These are phyloP conservation scores for Manacus vitellinus DNA, from an alignment of 2,113 vertebrate genomes.

Conservation along the genomic window DNA sequence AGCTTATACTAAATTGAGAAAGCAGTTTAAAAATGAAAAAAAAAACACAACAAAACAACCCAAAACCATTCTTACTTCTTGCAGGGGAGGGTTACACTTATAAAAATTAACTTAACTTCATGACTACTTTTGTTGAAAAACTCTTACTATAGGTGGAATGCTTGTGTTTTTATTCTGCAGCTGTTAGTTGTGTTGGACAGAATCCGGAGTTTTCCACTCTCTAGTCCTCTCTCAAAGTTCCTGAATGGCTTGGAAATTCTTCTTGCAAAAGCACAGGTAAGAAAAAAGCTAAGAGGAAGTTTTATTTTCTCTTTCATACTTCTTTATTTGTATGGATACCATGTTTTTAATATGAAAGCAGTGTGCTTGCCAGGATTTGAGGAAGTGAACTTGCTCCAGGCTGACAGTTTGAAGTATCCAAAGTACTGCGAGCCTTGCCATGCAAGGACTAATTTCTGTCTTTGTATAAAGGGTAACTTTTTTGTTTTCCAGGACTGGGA, in stretches of 20 bases:
- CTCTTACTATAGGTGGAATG: background rate
- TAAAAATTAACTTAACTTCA: background rate
- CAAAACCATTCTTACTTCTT: background rate
- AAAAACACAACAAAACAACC: background rate
- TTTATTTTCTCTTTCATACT: background rate
- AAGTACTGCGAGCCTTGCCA: background rate
- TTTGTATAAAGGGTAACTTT: background rate
- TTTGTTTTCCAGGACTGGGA: constrained; percentile 90
- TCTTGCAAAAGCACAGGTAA: constrained; percentile 92
- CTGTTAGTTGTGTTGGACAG: constrained; percentile 88
- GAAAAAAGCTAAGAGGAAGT: background rate
- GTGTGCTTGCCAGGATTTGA: background rate
- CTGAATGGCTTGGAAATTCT: constrained; percentile 97
- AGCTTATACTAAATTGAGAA: background rate
- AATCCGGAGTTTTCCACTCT: constrained; percentile 87
- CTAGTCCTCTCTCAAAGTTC: constrained; percentile 92
- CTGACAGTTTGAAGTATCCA: background rate
- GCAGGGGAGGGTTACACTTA: background rate
- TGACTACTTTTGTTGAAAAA: background rate
- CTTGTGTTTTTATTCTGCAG: constrained; percentile 66
- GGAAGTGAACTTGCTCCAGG: background rate
- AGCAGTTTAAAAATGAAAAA: background rate
- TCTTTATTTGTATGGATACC: background rate
- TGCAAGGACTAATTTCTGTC: background rate
- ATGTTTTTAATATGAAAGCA: background rate